Evolutionary conservation across 2,797 vertebrate genomes (phyloP), one percentile per base, ranked within the genome.

Genomic region (Hephaestus fuliginosus): DNA sequence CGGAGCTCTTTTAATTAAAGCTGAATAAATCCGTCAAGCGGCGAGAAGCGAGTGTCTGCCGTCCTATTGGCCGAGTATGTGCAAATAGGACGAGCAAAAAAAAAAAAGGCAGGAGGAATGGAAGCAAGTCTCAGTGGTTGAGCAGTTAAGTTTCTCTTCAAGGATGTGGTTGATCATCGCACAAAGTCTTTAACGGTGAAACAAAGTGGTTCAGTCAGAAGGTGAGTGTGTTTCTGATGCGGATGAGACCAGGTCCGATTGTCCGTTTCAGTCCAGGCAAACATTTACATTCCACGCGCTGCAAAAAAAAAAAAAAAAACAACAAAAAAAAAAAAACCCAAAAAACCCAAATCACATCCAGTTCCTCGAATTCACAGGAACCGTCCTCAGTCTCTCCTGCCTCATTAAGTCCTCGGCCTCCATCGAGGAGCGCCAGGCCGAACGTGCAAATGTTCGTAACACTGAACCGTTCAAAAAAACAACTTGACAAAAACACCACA

Each of bases 381-480:
- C 80, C 11, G 67, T 43, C 51, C 60, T 74, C 56, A 51, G 63
- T 75, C 80, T 60, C 56, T 78, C 63, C 65, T 70, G 66, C 76
- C 52, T 74, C 68, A 53, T 49, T 67, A 20, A 9, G 43, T 58
- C 65, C 18, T 48, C 66, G 0, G 63, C 18, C 70, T 72, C 79
- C 49, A 18, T 81, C 39, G 41, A 80, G 82, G 76, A 84, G 78
- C 22, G 6, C 76, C 55, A 78, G 79, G 74, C 76, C 33, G 55
- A 88, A 85, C 89, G 91, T 94, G 92, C 91, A 92, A 92, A 92
- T 69, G 77, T 89, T 80, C 30, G 46, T 79, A 76, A 80, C 41
- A 13, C 76, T 74, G 76, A 84, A 51, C 68, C 76, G n/a, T 68
- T 74, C 68, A 74, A 86, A 82, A 74, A 86, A 82, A 85, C 76